These are phyloP conservation scores for Tachysurus fulvidraco DNA, from an alignment of 2,113 vertebrate species.

Conservation along the genomic window DNA sequence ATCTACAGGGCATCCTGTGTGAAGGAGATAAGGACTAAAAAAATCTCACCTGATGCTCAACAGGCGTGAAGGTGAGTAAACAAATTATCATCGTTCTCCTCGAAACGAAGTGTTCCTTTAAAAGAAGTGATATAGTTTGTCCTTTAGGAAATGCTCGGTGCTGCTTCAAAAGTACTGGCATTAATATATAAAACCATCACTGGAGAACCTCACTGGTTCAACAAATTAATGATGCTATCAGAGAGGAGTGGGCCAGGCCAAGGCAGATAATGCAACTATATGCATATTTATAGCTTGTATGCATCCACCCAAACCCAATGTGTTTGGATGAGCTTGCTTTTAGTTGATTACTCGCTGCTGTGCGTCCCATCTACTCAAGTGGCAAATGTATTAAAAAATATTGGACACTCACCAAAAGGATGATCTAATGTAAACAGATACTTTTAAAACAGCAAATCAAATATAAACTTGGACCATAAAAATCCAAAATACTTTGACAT, in stretches of 20 bases:
- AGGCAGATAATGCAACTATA: constrained; percentile 56
- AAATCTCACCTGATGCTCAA: constrained; percentile 28
- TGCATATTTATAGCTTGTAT: constrained; percentile 55
- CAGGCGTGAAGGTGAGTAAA: constrained; percentile 26
- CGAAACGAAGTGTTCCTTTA: constrained; percentile 7
- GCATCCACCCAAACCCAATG: constrained; percentile 54
- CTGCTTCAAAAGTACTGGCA: constrained; percentile 1
- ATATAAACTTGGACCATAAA: constrained; percentile 51
- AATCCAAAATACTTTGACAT: background rate
- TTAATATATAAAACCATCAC: constrained; percentile 42
- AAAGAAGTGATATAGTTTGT: constrained; percentile 25
- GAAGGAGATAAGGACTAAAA: constrained; percentile 12
- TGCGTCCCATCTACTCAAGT: constrained; percentile 46
- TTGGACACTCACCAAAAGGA: constrained; percentile 58
- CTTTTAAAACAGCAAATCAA: constrained; percentile 60
- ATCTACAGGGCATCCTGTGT: background rate
- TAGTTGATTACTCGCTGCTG: constrained; percentile 62
- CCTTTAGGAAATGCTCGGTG: constrained; percentile 25
- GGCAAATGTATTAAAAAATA: constrained; percentile 57
- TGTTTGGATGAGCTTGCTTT: constrained; percentile 55
- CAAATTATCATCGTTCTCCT: constrained; percentile 34
- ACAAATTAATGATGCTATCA: constrained; percentile 69
- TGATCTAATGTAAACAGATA: constrained; percentile 43
- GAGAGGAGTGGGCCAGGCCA: constrained; percentile 35
- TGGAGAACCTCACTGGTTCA: constrained; percentile 62